Evolutionary conservation across 2,113 vertebrate genomes (phyloP).

Genomic region (Cercopithecus mona): DNA sequence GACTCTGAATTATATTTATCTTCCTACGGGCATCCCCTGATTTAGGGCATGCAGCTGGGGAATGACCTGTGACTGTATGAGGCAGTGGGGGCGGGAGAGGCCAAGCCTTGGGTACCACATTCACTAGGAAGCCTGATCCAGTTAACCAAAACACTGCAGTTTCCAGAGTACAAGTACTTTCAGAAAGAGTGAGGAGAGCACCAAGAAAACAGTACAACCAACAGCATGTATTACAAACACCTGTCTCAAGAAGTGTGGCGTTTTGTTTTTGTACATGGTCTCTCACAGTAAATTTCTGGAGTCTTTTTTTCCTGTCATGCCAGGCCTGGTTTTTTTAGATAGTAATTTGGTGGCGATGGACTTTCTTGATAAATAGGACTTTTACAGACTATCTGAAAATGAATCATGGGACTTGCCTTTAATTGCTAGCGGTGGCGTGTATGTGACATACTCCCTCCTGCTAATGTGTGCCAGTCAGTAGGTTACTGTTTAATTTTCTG

Average conservation of each 20-base stretch:
- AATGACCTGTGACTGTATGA: not conserved
- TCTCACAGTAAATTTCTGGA: not conserved
- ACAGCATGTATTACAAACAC: not conserved
- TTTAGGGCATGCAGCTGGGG: slow-evolving; percentile 49
- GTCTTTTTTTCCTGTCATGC: not conserved
- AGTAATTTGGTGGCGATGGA: not conserved
- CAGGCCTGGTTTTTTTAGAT: not conserved
- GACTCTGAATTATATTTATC: slow-evolving; percentile 58
- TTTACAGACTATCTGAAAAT: slow-evolving; percentile 9
- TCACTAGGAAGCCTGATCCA: not conserved
- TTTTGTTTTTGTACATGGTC: not conserved
- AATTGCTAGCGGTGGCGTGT: not conserved
- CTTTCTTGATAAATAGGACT: slow-evolving; percentile 12
- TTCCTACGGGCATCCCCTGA: slow-evolving; percentile 33
- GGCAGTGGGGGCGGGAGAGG: not conserved
- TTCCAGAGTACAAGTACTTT: not conserved
- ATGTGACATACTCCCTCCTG: not conserved
- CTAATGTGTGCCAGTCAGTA: not conserved
- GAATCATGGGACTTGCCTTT: not conserved
- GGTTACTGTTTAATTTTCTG: not conserved
- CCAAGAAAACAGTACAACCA: not conserved
- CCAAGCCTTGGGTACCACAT: not conserved
- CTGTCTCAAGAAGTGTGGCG: not conserved
- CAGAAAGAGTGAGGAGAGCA: not conserved
- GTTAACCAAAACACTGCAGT: not conserved